Base-by-base conservation (phyloP, 2,888 invertebrate genomes). In the Lasioglossum malachurum region DNA sequence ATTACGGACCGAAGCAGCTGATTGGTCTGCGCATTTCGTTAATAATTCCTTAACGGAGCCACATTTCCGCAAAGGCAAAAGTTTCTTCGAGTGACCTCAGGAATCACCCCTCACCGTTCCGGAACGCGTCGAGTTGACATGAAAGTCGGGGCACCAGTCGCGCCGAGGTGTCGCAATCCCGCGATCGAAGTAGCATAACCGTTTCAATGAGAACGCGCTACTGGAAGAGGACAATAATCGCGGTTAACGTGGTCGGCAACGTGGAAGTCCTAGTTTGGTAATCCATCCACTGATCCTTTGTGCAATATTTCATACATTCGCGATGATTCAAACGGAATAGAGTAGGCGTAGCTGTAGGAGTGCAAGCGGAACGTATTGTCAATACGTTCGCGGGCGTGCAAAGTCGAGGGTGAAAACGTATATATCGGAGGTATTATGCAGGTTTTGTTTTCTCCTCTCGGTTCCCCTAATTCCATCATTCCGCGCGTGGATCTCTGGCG, bases 281-380 rank as follows among this genome's bases (percentile, higher is more conserved):
- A 53, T 76, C 76, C 76, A 64, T 44, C 74, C 67, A 14, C n/a
- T 35, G 46, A 74, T 46, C 80, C 67, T 83, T 89, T 90, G 88
- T 82, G 87, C 80, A 89, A 88, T 75, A 69, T 83, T 80, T 73
- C 80, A 75, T 78, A 41, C 49, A 73, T 10, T 79, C 80, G 4
- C 87, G 90, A 91, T 91, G 90, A 91, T 91, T 91, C 90, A 90
- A 90, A 81, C 87, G 83, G 85, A 79, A 86, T 78, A 60, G 76
- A 57, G 91, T 88, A 75, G 89, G 91, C 87, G 88, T 88, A 72
- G 64, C 82, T 57, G 85, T 87, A 76, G 87, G 89, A 83, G 88
- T 80, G 75, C 27, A 80, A 73, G 64, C 75, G 57, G 23, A 38
- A 60, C 44, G 46, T 44, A 81, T 72, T 78, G 83, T 12, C 78